These are phyloP conservation scores for Allophyes oxyacanthae DNA, from an alignment of 2,888 invertebrate genomes.

Conservation along the genomic window DNA sequence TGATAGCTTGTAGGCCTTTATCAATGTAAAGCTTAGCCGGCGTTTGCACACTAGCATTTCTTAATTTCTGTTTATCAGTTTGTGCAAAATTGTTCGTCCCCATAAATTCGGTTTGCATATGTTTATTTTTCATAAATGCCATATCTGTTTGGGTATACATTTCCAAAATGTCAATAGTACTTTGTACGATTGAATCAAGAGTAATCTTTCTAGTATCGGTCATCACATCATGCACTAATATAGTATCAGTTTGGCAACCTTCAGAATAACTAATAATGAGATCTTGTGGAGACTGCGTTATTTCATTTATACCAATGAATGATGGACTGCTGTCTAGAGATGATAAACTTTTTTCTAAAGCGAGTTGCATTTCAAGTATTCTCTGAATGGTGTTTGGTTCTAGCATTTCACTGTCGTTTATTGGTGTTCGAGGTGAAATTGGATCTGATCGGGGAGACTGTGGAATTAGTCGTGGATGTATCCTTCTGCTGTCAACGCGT, in stretches of 20 bases:
- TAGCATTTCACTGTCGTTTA: conserved; percentile 57
- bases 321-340: conserved; percentile 76
- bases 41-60: conserved; percentile 74
- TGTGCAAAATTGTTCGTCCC: conserved; percentile 69
- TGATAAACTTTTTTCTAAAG: conserved; percentile 79
- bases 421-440: conserved; percentile 48
- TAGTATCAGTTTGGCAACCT: conserved; percentile 81
- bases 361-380: conserved; percentile 83
- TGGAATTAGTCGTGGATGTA: conserved; percentile 71
- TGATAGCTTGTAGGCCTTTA: conserved; percentile 69
- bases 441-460: conserved; percentile 76
- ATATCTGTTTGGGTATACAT: conserved; percentile 81
- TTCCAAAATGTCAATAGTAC: conserved; percentile 71
- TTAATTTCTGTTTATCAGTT: conserved; percentile 75
- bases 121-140: conserved; percentile 78
- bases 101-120: conserved; percentile 72
- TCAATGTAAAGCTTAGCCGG: conserved; percentile 63
- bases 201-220: conserved; percentile 80
- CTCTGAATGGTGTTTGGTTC: conserved; percentile 76
- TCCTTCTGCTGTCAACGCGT: conserved; percentile 80
- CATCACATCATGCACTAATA: conserved; percentile 78
- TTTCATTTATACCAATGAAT: conserved; percentile 78
- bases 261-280: conserved; percentile 73
- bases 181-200: conserved; percentile 79
- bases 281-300: conserved; percentile 81